Evolutionary conservation across 2,113 vertebrate genomes (phyloP), one percentile per base, ranked within the genome.

Genomic region (Neogale vison): DNA sequence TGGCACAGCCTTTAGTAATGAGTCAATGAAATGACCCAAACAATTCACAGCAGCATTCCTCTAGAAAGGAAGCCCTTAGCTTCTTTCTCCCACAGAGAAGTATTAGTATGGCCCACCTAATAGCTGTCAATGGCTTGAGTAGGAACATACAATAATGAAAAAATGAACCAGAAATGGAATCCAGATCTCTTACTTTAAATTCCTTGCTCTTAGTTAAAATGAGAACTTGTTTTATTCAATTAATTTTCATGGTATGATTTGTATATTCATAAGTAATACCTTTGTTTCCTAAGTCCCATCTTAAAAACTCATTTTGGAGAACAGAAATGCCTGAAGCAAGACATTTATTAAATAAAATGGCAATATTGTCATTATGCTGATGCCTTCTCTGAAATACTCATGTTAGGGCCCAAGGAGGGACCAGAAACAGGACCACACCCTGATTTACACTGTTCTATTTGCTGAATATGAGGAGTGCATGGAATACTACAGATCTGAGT

Each of bases 121-220:
- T 7, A 29, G 12, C 6, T 69, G 55, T 52, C 65, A 95, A 4
- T 52, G 24, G 65, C 52, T 97, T 96, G 76, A n/a, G 65, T 92
- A 80, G 94, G 20, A 71, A 55, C 8, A 55, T 24, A 9, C 4
- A 92, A 96, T 34, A 81, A 71, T 47, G n/a, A 96, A 90, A 97
- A 87, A 87, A 7, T 79, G 20, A 94, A 79, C 2, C 52, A 88
- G 45, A 92, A 93, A 39, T 50, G 24, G 20, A 97, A 95, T 76
- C 17, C 77, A 77, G 20, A 87, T 84, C 29, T 86, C 94, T 36
- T 55, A 85, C 63, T 85, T 96, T 39, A 85, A 93, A 84, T 72
- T 71, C 34, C 23, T 17, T 69, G 42, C 17, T 93, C 61, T 85
- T n/a, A 31, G 34, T 29, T 79, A 52, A 95, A 65, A 80, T 47